These are phyloP conservation scores for Antidorcas marsupialis DNA, from an alignment of 2,113 vertebrate genomes.

Conservation along the genomic window DNA sequence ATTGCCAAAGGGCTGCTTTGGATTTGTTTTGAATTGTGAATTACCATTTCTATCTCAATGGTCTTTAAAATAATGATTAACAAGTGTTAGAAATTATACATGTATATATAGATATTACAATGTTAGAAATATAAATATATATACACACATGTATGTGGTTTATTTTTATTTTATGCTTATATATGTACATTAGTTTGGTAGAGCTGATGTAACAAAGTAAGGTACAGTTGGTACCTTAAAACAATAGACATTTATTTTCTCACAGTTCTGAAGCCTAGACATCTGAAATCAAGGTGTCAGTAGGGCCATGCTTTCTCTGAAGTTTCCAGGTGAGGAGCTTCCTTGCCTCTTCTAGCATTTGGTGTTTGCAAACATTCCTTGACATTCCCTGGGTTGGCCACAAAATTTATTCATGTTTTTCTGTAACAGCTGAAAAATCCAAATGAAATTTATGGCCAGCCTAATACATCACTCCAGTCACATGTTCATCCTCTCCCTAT, in stretches of 20 bases:
- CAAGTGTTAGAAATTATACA: background rate
- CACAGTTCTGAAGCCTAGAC: background rate
- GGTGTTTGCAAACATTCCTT: background rate
- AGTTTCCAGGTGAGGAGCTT: no score
- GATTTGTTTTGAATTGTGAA: background rate
- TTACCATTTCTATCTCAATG: background rate
- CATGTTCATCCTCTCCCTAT: background rate
- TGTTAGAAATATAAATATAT: background rate
- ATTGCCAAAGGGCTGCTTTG: background rate
- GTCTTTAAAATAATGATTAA: background rate
- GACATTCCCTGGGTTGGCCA: background rate
- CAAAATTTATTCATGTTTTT: background rate
- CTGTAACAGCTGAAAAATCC: background rate
- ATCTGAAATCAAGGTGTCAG: background rate
- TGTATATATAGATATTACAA: background rate
- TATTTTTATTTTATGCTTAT: background rate
- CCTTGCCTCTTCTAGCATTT: background rate
- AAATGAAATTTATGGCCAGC: background rate
- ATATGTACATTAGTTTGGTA: background rate
- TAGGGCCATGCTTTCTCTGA: accelerated
- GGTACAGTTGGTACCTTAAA: background rate
- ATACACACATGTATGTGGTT: background rate
- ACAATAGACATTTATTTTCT: background rate
- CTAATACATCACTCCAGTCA: background rate
- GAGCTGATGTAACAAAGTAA: background rate